Base-by-base conservation (phyloP, 2,888 invertebrate genomes). In the Biston stratarius region DNA sequence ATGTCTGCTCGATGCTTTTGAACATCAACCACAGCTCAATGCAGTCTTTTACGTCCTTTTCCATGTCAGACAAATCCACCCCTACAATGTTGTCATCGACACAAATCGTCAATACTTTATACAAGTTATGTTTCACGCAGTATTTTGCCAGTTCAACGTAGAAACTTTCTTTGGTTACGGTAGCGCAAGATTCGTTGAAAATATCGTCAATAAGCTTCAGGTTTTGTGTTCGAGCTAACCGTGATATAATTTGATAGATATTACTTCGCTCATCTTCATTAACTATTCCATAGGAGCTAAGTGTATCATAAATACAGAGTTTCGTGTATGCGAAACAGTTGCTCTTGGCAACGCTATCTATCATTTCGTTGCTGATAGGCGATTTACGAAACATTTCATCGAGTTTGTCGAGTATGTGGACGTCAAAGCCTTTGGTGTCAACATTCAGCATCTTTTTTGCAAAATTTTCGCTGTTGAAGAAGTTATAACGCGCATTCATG, bases 271-370 rank as follows among this genome's bases (percentile, higher is more conserved):
- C 97, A 62, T 90, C 88, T 12, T 93, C 87, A 68, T 94, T 94
- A 61, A 97, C 95, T 75, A 96, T 92, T 0, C 97, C 97, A 75
- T 95, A 96, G 60, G 95, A 94, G 66, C 94, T 91, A 6, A 96
- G 83, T 63, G 95, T 94, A 78, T 96, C 95, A 71, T 95, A 94
- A 72, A 95, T 89, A 71, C 94, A 90, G 82, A 95, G 90, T 82
- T 94, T 94, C 1, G 95, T 92, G 64, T 94, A 91, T 61, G 86
- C 82, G 76, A 92, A 94, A 72, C 94, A 94, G 69, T 89, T 85
- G 64, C 92, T 91, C 24, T 85, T 83, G 6, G 90, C 84, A 62
- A 96, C 85, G 62, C 77, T 85, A 67, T 94, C 90, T 59, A 96
- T 89, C 96, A 96, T 96, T 67, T 95, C 90, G 55, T 92, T 82